A percentile compares a stretch with the other conserved stretches of the same genome.
phyloP scores from a whole-genome alignment of 2,113 vertebrate genomes.

The Phylloscopus trochilus region DNA sequence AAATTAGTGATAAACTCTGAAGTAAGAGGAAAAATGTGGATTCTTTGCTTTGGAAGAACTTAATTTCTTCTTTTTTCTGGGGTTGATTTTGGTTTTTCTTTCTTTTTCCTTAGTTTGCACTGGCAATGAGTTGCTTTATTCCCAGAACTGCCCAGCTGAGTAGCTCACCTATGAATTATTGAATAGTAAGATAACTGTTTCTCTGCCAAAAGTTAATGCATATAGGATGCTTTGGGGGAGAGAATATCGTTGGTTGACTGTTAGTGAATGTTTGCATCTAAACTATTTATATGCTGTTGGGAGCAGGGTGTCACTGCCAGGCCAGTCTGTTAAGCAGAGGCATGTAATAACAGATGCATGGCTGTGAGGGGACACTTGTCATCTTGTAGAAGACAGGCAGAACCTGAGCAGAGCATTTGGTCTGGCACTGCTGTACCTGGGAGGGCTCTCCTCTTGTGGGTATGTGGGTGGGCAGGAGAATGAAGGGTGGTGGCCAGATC shows the following conservation, averaged over 20 bases:
- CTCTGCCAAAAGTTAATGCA: conserved; percentile 41
- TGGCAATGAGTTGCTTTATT: conserved; percentile 8
- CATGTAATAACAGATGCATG: neutral
- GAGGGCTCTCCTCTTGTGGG: neutral
- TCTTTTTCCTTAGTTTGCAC: conserved; percentile 7
- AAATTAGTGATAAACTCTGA: neutral
- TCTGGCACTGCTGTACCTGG: neutral
- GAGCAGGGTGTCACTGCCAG: neutral
- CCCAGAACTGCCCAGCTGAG: conserved; percentile 33
- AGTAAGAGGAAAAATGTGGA: neutral
- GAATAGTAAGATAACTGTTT: conserved; percentile 35
- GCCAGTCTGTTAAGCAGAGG: conserved; percentile 7
- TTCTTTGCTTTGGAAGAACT: neutral
- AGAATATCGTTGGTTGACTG: neutral
- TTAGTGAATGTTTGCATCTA: conserved; percentile 10
- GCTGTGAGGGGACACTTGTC: neutral
- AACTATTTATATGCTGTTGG: conserved; percentile 33
- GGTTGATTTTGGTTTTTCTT: neutral
- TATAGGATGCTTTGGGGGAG: neutral
- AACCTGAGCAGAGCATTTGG: neutral
- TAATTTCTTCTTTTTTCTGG: neutral
- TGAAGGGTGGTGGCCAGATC: neutral
- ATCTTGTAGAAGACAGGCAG: neutral
- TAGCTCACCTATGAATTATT: conserved; percentile 48
- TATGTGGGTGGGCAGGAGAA: neutral